phyloP scores from a whole-genome alignment of 2,113 vertebrate species.

The Rhizomys pruinosus region DNA sequence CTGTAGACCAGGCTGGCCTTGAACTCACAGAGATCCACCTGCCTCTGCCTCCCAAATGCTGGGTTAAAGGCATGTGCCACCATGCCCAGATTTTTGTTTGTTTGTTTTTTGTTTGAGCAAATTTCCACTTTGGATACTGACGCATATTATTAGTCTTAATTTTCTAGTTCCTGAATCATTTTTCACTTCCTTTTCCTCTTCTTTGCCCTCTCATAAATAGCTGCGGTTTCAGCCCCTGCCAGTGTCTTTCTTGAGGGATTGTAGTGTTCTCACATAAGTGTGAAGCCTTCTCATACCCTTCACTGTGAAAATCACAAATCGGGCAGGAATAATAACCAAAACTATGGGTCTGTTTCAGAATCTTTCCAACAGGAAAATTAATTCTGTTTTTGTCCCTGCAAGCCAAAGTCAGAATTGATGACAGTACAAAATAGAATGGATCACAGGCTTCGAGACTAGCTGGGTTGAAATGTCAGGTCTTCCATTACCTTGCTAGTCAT shows the following conservation, averaged over 20 bases:
- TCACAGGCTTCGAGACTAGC: neutral
- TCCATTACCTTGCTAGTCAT: neutral
- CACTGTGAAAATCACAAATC: neutral
- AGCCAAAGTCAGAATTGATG: neutral
- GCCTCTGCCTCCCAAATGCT: too few species aligned
- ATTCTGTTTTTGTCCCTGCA: neutral
- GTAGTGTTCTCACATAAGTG: neutral
- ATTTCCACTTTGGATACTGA: neutral
- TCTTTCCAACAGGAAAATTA: neutral
- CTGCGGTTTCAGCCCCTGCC: neutral
- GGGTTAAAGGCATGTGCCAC: too few species aligned
- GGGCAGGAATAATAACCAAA: neutral
- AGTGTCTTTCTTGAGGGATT: neutral
- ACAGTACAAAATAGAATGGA: neutral
- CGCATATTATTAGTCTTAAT: neutral
- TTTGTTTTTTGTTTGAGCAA: too few species aligned
- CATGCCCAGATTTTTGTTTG: too few species aligned
- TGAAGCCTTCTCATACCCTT: neutral
- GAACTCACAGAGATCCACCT: too few species aligned
- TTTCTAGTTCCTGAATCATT: neutral
- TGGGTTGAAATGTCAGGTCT: neutral
- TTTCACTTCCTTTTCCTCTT: constrained; percentile 23
- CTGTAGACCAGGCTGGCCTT: too few species aligned
- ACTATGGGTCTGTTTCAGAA: neutral
- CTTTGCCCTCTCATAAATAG: neutral